Percentiles rank a stretch among this genome's conserved stretches.
Conservation (phyloP, 2,888 invertebrate species). For the Hemaris fuciformis region DNA sequence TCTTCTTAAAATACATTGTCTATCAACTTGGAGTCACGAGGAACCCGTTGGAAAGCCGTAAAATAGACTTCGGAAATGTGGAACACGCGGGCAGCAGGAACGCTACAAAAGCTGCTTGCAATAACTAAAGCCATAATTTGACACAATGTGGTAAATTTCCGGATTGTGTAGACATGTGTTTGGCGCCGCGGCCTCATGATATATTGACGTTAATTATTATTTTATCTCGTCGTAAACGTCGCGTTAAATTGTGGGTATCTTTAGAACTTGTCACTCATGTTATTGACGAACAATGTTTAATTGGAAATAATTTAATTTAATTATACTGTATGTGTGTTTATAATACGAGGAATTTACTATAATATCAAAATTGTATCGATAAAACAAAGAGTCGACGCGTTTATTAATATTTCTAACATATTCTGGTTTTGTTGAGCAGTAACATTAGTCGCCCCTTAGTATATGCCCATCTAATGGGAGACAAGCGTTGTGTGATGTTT, state of each 20-base stretch:
- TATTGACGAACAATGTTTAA: not conserved
- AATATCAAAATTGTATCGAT: not conserved
- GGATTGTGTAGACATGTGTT: conserved; percentile 6
- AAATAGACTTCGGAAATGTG: not conserved
- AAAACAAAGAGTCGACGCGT: no score
- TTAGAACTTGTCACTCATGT: conserved; percentile 13
- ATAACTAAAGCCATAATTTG: not conserved
- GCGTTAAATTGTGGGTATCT: conserved; percentile 24
- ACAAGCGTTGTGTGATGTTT: no score
- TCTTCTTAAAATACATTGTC: no score
- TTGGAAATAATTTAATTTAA: not conserved
- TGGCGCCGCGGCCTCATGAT: not conserved
- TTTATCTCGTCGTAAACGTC: conserved; percentile 21
- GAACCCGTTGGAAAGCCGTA: not conserved
- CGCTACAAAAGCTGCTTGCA: not conserved
- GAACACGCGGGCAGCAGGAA: not conserved
- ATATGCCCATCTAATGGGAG: no score
- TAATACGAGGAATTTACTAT: not conserved
- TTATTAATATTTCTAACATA: no score
- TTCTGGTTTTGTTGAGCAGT: no score
- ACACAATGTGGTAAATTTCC: not conserved
- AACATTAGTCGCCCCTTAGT: no score
- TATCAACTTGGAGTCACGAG: not conserved
- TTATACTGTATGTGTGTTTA: not conserved
- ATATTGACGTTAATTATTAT: conserved; percentile 20